Evolutionary conservation across 2,797 vertebrate species (phyloP), one percentile per base, ranked within the genome.

Genomic region (Gambusia yucatana): DNA sequence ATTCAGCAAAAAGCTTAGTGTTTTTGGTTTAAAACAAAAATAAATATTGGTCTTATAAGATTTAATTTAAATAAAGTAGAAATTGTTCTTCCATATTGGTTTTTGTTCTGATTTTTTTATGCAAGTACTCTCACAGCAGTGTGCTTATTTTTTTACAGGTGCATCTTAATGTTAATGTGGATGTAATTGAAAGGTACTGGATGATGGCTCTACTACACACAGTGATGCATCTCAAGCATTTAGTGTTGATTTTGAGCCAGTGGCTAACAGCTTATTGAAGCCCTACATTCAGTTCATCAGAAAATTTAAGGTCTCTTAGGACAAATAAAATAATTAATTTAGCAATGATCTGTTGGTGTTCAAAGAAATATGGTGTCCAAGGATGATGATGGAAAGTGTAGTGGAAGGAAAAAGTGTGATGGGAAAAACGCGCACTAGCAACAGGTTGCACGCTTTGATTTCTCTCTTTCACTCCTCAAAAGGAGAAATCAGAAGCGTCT

Each of bases 1-100:
- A 95, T 95, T 93, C 87, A 90, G 84, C 91, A 93, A 94, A 48
- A 91, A 87, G 80, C 83, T 90, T 94, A 90, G 91, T 92, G 87
- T 95, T 95, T 95, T 95, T 93, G 94, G 93, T 95, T n/a, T 33
- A 33, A 33, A n/a, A 25, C 43, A 69, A 44, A 94, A 94, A 94
- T 93, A 30, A 61, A 61, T 33, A 30, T 61, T 33, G 94, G 91
- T 94, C 92, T 86, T 94, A 89, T 95, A 95, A 93, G 94, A 93
- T 96, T 96, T 96, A 96, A 96, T 96, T 96, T 96, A 96, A 96
- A 96, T 96, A 96, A 96, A 94, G 91, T 95, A 95, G 92, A 93
- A 86, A 89, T 95, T 93, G 94, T 76, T 88, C 48, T 70, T 82
- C 81, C 78, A 82, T 63, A 39, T 84, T 83, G 70, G 41, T 70